Base-by-base conservation (phyloP, 2,888 invertebrate genomes). In the Junonia oenone region DNA sequence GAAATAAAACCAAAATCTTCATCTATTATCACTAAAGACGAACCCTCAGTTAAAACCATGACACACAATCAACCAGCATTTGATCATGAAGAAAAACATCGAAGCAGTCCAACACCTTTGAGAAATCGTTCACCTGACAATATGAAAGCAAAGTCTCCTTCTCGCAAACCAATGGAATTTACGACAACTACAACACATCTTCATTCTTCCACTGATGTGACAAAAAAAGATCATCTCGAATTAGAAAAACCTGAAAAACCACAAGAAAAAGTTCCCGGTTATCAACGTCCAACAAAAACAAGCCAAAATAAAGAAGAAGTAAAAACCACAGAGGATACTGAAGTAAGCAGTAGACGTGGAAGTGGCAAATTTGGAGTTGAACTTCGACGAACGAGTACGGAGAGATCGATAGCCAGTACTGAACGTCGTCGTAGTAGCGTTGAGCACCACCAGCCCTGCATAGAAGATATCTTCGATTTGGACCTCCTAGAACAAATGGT, bases 401-500 rank as follows among this genome's bases (percentile, higher is more conserved):
- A 91, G 61, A 82, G 90, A 61, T 79, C 84, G 1, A 79, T 87
- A 5, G 73, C 75, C n/a, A 88, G 83, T 61, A 85, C 83, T 54
- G 85, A 89, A 63, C 75, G 85, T 51, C 83, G 91, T 52, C 83
- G 87, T 31, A 83, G 88, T 66, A 89, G 90, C 59, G 78, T 84
- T 37, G 91, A 91, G 51, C 89, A 91, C 64, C 73, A 77, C 62
- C 79, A 91, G 67, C 84, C 91, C 64, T 91, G 92, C 68, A 93
- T 95, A 64, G 95, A 95, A 78, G 93, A 94, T 64, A 94, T 95
- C 62, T 94, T 92, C 65, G 95, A 95, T 68, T 71, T 95, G 63
- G 91, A 92, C 70, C 84, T 94, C 66, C 88, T 95, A 56, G 95
- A 95, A 81, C 91, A 92, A 83, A 91, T 95, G 91, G 93, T 94